phyloP scores from a whole-genome alignment of 2,888 invertebrate species.

The Xestia c-nigrum region DNA sequence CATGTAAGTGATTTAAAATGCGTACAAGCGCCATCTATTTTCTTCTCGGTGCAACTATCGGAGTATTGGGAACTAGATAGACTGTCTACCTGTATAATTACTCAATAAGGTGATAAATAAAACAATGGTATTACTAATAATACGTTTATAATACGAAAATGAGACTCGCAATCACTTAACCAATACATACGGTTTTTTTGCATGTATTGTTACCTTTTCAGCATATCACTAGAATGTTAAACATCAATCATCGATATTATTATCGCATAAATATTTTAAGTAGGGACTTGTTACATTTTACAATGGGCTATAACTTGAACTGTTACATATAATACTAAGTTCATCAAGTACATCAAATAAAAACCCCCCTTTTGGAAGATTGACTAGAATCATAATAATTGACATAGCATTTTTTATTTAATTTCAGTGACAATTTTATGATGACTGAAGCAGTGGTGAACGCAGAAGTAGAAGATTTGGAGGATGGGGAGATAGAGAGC shows the following conservation, averaged over 20 bases:
- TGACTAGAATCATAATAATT: slow-evolving; percentile 17
- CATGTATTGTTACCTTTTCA: slow-evolving; percentile 20
- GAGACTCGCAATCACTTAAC: background rate
- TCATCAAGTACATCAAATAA: slow-evolving; percentile 10
- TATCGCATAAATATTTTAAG: slow-evolving; percentile 24
- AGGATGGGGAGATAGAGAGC: slow-evolving; percentile 96
- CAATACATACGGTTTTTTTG: background rate
- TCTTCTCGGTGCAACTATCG: slow-evolving; percentile 11
- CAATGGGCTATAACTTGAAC: background rate
- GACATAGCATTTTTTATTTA: slow-evolving; percentile 26
- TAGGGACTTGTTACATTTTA: slow-evolving; percentile 14
- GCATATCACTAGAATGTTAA: slow-evolving; percentile 24
- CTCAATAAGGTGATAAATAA: background rate
- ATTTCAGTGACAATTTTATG: slow-evolving; percentile 83
- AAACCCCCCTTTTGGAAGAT: slow-evolving; percentile 2
- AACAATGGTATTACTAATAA: slow-evolving; percentile 2
- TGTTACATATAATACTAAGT: slow-evolving; percentile 13
- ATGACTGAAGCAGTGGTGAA: slow-evolving; percentile 81
- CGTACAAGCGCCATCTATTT: slow-evolving; percentile 55
- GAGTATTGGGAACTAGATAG: background rate
- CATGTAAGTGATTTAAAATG: slow-evolving; percentile 19
- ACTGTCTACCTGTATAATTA: background rate
- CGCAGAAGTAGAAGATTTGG: slow-evolving; percentile 91
- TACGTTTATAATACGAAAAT: background rate
- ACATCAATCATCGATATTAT: slow-evolving; percentile 18